These are phyloP conservation scores for Euborellia annulipes DNA, from an alignment of 1,140 invertebrate genomes.

Conservation along the genomic window DNA sequence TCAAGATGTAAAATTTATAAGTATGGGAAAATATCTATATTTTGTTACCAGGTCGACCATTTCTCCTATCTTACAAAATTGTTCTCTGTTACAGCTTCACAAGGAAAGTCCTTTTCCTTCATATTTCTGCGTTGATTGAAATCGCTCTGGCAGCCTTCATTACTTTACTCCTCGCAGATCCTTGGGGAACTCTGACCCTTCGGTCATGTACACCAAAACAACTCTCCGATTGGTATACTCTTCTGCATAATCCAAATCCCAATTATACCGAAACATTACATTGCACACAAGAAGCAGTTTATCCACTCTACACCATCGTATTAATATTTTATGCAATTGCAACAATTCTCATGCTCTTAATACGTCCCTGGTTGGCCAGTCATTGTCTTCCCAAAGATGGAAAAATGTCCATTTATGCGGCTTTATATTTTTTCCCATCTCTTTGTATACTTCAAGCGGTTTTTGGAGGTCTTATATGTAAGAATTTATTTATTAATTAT, in stretches of 20 bases:
- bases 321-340: conserved; percentile 81
- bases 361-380: conserved; percentile 51
- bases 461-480: conserved; percentile 81
- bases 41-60: too few species aligned
- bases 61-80: conserved; percentile 5
- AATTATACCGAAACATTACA: conserved; percentile 77
- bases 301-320: conserved; percentile 91
- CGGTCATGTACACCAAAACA: conserved; percentile 58
- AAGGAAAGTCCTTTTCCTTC: conserved; percentile 50
- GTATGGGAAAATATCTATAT: too few species aligned
- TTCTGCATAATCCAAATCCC: conserved; percentile 84
- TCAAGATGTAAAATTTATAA: too few species aligned
- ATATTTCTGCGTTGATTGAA: conserved; percentile 67
- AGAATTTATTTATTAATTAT: conserved; percentile 26
- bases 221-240: conserved; percentile 89
- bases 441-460: conserved; percentile 76
- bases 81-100: conserved; percentile 40
- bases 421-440: conserved; percentile 87
- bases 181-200: conserved; percentile 54
- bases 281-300: conserved; percentile 94
- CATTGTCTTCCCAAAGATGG: conserved; percentile 47
- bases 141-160: conserved; percentile 51
- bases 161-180: conserved; percentile 60
- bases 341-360: conserved; percentile 60
- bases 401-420: conserved; percentile 75